These are phyloP conservation scores for Amphiura filiformis DNA, from an alignment of 35 echinoderm and acorn worm genomes.

Conservation along the genomic window DNA sequence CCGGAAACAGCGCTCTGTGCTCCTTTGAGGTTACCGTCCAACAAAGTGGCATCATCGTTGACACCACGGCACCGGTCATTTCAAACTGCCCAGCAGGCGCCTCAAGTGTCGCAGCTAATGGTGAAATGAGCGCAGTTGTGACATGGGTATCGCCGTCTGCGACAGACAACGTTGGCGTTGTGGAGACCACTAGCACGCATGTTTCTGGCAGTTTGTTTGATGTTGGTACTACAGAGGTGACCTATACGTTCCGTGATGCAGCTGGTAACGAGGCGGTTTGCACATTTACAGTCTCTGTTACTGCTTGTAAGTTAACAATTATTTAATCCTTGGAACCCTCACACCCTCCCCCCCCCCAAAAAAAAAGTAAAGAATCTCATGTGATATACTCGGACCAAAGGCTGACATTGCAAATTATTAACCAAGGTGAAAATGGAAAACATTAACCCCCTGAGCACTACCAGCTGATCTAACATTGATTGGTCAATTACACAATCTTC, in stretches of 20 bases:
- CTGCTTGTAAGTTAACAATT: background rate
- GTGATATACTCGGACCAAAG: too few species aligned
- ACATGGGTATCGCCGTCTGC: constrained; percentile 59
- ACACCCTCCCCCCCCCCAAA: too few species aligned
- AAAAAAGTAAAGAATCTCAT: too few species aligned
- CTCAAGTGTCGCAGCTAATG: background rate
- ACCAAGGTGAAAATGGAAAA: too few species aligned
- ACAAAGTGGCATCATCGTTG: background rate
- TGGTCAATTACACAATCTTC: too few species aligned
- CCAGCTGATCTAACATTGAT: too few species aligned
- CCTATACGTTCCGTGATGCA: constrained; percentile 45
- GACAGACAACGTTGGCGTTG: constrained; percentile 57
- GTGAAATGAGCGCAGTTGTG: background rate
- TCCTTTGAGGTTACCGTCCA: too few species aligned
- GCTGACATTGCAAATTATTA: too few species aligned
- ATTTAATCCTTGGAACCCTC: too few species aligned
- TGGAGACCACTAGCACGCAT: background rate
- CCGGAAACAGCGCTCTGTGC: too few species aligned
- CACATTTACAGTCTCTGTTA: constrained; percentile 28
- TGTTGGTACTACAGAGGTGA: constrained; percentile 36
- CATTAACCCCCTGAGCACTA: too few species aligned
- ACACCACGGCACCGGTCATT: constrained; percentile 22
- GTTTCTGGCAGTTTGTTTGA: constrained; percentile 26
- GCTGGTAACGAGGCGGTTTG: constrained; percentile 47
- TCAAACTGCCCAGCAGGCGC: constrained; percentile 4